Evolutionary conservation across 2,113 vertebrate species (phyloP).

Genomic region (Diadophis punctatus): DNA sequence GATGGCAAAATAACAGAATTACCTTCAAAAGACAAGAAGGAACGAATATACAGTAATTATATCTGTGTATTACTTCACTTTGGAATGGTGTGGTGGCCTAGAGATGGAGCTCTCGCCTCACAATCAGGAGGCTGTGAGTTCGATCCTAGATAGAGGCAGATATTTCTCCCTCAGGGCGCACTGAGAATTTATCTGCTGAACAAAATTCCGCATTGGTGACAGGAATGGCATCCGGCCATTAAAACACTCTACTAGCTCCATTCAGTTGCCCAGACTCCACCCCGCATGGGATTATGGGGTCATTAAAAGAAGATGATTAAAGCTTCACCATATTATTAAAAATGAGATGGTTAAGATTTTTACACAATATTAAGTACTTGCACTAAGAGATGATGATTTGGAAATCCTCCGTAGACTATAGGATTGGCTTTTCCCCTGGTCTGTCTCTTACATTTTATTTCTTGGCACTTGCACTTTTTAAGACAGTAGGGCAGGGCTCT

Average conservation of each 20-base stretch:
- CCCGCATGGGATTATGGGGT: no score
- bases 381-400: not conserved
- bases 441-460: not conserved
- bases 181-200: no score
- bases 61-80: not conserved
- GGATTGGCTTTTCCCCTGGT: not conserved
- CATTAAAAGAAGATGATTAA: not conserved
- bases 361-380: not conserved
- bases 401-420: not conserved
- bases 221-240: no score
- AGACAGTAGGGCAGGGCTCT: not conserved
- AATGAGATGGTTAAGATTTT: not conserved
- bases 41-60: not conserved
- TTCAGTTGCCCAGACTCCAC: no score
- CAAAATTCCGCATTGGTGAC: no score
- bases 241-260: no score
- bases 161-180: no score
- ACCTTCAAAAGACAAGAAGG: not conserved
- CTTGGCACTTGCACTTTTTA: not conserved
- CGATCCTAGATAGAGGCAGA: no score
- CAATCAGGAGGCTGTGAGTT: no score
- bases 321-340: not conserved
- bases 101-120: no score
- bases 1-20: not conserved
- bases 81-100: no score